phyloP scores from a whole-genome alignment of 1,140 invertebrate genomes.

The Leucophenga varia region DNA sequence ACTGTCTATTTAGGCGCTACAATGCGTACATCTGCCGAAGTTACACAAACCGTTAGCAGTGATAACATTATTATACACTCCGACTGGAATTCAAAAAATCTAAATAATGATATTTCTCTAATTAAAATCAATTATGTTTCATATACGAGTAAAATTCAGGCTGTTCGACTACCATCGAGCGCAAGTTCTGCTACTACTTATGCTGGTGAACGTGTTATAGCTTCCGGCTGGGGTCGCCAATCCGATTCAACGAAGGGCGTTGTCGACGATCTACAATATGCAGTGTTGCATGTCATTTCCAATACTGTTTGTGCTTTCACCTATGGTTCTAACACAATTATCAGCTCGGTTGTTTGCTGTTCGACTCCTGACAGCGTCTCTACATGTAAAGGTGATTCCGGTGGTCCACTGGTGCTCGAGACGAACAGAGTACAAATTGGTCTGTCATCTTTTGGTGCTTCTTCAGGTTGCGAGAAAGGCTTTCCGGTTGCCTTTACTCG shows the following conservation, averaged over 20 bases:
- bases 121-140: conserved; percentile 28
- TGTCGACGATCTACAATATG: conserved; percentile 19
- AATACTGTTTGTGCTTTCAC: conserved; percentile 21
- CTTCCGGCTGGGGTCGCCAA: conserved; percentile 41
- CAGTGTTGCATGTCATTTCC: conserved; percentile 9
- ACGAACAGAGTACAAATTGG: conserved; percentile 47
- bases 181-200: conserved; percentile 35
- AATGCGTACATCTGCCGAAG: conserved; percentile 27
- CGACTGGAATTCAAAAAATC: conserved; percentile 26
- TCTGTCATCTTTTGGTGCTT: conserved; percentile 61
- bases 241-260: conserved; percentile 23
- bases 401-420: conserved; percentile 56
- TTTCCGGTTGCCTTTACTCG: conserved; percentile 60
- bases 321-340: conserved; percentile 26
- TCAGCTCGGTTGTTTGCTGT: conserved; percentile 34
- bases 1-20: conserved; percentile 43
- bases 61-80: conserved; percentile 27
- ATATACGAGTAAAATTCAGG: conserved; percentile 14
- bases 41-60: conserved; percentile 14
- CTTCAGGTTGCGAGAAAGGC: conserved; percentile 58
- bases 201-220: conserved; percentile 19
- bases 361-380: conserved; percentile 21
- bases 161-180: conserved; percentile 19
- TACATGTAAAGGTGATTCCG: conserved; percentile 58
- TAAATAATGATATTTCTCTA: conserved; percentile 44